Conservation (phyloP, 2,113 vertebrate genomes). For the Hippocampus abdominalis region DNA sequence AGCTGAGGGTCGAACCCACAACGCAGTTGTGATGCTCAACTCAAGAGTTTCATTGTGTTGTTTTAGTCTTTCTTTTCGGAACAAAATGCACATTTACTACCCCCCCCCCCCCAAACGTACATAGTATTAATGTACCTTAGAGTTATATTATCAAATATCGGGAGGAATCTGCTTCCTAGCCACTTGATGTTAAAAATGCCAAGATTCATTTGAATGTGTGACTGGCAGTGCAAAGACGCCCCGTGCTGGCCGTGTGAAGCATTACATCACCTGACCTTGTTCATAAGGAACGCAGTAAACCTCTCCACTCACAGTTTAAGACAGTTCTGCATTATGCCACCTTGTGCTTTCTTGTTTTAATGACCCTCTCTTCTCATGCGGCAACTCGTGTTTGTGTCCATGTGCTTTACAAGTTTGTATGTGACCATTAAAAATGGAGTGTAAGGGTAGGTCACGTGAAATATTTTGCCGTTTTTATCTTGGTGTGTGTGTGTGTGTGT, state of each 20-base stretch:
- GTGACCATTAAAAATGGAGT: not conserved
- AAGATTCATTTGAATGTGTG: not conserved
- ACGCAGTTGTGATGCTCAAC: not conserved
- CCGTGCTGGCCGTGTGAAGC: conserved; percentile 38
- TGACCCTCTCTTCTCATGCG: not conserved
- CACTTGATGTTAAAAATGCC: not conserved
- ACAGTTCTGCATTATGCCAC: not conserved
- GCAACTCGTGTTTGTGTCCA: not conserved
- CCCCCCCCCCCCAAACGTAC: too few relatives aligned
- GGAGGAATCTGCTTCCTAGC: not conserved
- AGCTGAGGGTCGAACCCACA: not conserved
- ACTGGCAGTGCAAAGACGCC: conserved; percentile 33
- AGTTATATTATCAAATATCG: not conserved
- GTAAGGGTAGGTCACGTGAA: not conserved
- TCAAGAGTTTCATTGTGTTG: not conserved
- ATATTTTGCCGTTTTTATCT: not conserved
- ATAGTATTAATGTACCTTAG: not conserved
- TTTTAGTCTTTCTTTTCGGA: not conserved
- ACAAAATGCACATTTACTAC: not conserved
- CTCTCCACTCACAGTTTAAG: not conserved
- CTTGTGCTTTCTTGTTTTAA: not conserved
- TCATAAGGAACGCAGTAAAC: not conserved
- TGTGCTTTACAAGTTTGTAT: not conserved
- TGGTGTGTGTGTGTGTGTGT: not conserved
- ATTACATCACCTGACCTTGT: conserved; percentile 29